Conservation (phyloP, 2,888 invertebrate species). For the Heterodera filipjevi region DNA sequence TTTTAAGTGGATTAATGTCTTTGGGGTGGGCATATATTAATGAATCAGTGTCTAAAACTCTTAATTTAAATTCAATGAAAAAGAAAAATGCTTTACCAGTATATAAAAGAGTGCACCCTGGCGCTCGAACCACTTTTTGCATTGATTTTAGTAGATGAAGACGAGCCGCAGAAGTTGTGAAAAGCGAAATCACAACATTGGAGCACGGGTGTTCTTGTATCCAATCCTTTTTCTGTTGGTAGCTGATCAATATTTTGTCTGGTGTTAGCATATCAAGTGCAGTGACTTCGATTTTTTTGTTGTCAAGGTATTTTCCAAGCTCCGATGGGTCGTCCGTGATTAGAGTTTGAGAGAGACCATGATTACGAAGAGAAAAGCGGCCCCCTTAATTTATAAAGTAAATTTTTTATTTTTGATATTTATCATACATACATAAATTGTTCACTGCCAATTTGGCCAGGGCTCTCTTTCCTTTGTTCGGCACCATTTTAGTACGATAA, state of each 20-base stretch:
- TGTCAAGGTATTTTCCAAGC: neutral
- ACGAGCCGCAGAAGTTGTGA: slow-evolving; percentile 14
- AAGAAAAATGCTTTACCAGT: neutral
- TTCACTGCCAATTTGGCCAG: neutral
- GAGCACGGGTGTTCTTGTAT: slow-evolving; percentile 12
- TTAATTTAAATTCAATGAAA: neutral
- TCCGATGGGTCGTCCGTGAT: neutral
- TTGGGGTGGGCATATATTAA: neutral
- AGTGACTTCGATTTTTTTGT: slow-evolving; percentile 18
- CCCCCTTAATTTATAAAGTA: slow-evolving; percentile 22
- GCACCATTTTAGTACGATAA: neutral
- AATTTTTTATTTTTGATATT: no score
- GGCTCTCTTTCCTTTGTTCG: neutral
- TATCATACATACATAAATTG: neutral
- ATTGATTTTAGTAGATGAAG: slow-evolving; percentile 13
- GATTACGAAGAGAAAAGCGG: slow-evolving; percentile 24
- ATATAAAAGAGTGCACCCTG: slow-evolving; percentile 6
- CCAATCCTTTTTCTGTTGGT: slow-evolving; percentile 15
- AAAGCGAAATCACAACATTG: slow-evolving; percentile 16
- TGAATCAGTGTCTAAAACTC: slow-evolving; percentile 18
- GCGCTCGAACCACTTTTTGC: slow-evolving; percentile 9
- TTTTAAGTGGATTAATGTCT: neutral
- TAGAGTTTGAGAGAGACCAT: neutral
- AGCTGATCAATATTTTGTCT: neutral
- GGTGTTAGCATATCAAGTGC: slow-evolving; percentile 6